Evolutionary conservation across 1,140 invertebrate genomes (phyloP).

Genomic region (Battus philenor): DNA sequence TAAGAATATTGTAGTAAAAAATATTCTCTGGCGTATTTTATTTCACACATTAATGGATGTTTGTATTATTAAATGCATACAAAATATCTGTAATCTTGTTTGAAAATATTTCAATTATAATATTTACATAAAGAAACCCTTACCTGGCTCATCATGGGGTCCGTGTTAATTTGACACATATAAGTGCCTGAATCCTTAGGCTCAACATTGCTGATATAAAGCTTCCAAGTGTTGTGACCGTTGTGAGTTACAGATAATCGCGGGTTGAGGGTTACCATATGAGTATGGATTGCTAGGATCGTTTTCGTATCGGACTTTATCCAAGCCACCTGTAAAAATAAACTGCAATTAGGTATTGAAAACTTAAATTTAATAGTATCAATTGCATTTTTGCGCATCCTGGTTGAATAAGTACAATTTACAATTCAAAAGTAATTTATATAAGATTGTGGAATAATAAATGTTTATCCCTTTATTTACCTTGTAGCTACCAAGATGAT

Average conservation of each 20-base stretch:
- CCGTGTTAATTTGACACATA: constrained; percentile 94
- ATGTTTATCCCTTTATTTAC: constrained; percentile 79
- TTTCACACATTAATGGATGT: too few relatives aligned
- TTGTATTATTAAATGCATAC: background rate
- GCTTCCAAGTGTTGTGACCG: constrained; percentile 93
- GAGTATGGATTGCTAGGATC: constrained; percentile 91
- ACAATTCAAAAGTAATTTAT: too few relatives aligned
- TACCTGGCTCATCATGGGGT: constrained; percentile 93
- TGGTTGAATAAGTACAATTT: too few relatives aligned
- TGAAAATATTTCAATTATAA: too few relatives aligned
- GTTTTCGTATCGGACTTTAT: constrained; percentile 93
- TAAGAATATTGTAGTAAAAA: too few relatives aligned
- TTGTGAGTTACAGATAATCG: constrained; percentile 90
- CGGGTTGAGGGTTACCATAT: constrained; percentile 91
- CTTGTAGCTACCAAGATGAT: constrained; percentile 89
- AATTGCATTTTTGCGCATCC: too few relatives aligned
- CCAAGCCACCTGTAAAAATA: constrained; percentile 87
- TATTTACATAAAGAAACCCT: constrained; percentile 38
- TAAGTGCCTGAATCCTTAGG: constrained; percentile 88
- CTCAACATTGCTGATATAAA: constrained; percentile 90
- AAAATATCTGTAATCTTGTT: too few relatives aligned
- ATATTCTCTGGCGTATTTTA: too few relatives aligned
- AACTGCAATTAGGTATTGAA: background rate
- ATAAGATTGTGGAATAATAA: too few relatives aligned
- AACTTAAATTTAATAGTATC: too few relatives aligned